Base-by-base conservation (phyloP, 2,797 vertebrate species). In the Anabas testudineus region DNA sequence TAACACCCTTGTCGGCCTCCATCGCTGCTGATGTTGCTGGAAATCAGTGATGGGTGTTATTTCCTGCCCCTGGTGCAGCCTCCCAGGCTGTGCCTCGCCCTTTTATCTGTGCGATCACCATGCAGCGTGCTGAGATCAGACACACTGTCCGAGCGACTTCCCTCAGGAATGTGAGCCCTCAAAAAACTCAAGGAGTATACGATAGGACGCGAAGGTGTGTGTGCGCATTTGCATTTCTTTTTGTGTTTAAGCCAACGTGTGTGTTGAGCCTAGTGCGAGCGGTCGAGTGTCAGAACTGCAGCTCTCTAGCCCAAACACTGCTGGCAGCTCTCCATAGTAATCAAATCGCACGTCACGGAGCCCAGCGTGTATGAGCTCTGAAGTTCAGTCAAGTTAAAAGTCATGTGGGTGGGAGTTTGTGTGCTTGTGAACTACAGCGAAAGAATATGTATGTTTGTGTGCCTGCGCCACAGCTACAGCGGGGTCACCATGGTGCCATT, bases 1-100 rank as follows among this genome's bases (percentile, higher is more conserved):
- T 67, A 83, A 86, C 87, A 87, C 74, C 87, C 89, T 87, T 92
- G 90, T 91, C 89, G 19, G 55, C 46, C 70, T 84, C 53, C 67
- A 87, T 91, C 19, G 71, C 45, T 8, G 26, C 34, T 81, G 84
- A 87, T 82, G 80, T 80, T 61, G 70, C 83, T 42, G 47, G 43
- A 48, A 65, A 78, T 74, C 78, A 74, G 66, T n/a, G 69, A 43
- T n/a, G 66, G 76, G 76, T 87, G 78, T 87, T 67, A 73, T 82
- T 63, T 65, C 58, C 57, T 2, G 79, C 90, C 80, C 46, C 51
- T 26, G 71, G 91, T 79, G 54, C 71, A 16, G 71, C 87, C 84
- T 79, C 19, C 26, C 36, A 2, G 67, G 32, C 74, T 49, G 45
- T 19, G 66, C 61, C 61, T 60, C 74, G 75, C 84, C 80, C 76